phyloP scores from a whole-genome alignment of 2,113 vertebrate species.

The Paradoxurus hermaphroditus region DNA sequence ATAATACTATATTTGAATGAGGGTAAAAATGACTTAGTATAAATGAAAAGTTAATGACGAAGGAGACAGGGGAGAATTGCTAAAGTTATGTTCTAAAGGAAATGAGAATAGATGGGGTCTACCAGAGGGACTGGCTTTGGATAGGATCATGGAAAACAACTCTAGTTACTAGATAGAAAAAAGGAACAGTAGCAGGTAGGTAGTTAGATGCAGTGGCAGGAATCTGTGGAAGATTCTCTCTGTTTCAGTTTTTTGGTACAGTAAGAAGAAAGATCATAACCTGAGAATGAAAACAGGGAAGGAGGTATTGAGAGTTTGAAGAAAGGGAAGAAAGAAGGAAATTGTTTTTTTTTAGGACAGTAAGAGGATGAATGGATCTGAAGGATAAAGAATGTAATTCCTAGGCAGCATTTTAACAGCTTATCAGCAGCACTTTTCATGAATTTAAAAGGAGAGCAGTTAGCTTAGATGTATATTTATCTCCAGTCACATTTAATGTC shows the following conservation, averaged over 20 bases:
- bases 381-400: not conserved
- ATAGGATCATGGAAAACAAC: not conserved
- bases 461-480: not conserved
- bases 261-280: not conserved
- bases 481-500: not conserved
- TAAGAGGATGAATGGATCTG: not conserved
- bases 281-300: not conserved
- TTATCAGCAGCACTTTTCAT: not conserved
- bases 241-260: not conserved
- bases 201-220: not conserved
- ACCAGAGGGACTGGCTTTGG: not conserved
- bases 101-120: not conserved
- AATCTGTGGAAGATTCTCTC: not conserved
- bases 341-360: not conserved
- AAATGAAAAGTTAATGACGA: not conserved
- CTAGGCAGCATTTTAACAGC: not conserved
- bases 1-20: not conserved
- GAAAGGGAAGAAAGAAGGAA: not conserved
- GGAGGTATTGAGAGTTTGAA: not conserved
- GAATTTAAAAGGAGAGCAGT: not conserved
- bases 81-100: not conserved
- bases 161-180: not conserved
- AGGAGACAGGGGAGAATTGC: not conserved
- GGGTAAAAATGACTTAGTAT: not conserved
- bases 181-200: not conserved